A percentile compares a stretch with the other conserved stretches of the same genome.
phyloP scores from a whole-genome alignment of 2,888 invertebrate genomes.

The Lasioglossum calceatum region DNA sequence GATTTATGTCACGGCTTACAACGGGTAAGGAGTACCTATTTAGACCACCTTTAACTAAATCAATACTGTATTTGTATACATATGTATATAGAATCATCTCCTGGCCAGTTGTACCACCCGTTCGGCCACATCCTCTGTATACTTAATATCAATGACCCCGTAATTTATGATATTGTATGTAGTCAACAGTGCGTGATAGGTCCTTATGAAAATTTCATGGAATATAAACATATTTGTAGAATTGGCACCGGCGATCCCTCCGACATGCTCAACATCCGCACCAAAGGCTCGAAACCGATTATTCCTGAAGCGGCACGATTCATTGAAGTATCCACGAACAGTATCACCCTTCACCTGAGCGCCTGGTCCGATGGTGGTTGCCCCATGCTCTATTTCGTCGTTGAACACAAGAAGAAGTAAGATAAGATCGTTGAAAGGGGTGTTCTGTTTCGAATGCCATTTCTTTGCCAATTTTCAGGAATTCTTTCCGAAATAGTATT shows the following conservation, averaged over 20 bases:
- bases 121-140: too few species aligned
- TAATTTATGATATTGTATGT: too few species aligned
- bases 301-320: constrained; percentile 96
- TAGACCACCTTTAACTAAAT: neutral
- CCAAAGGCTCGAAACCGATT: constrained; percentile 97
- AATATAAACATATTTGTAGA: constrained; percentile 83
- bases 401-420: constrained; percentile 97
- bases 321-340: constrained; percentile 96
- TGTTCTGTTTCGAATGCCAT: neutral
- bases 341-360: constrained; percentile 95
- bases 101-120: too few species aligned
- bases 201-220: neutral
- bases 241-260: constrained; percentile 97
- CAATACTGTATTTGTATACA: too few species aligned
- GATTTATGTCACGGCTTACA: constrained; percentile 96
- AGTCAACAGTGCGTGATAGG: neutral
- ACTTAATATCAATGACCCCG: too few species aligned
- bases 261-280: constrained; percentile 94
- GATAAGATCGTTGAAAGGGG: constrained; percentile 63
- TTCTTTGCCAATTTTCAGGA: neutral
- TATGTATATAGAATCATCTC: too few species aligned
- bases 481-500: neutral
- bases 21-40: constrained; percentile 87
- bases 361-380: constrained; percentile 98
- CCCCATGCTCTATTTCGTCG: constrained; percentile 97